Base-by-base conservation (phyloP, 2,113 vertebrate genomes). In the Apteryx owenii region DNA sequence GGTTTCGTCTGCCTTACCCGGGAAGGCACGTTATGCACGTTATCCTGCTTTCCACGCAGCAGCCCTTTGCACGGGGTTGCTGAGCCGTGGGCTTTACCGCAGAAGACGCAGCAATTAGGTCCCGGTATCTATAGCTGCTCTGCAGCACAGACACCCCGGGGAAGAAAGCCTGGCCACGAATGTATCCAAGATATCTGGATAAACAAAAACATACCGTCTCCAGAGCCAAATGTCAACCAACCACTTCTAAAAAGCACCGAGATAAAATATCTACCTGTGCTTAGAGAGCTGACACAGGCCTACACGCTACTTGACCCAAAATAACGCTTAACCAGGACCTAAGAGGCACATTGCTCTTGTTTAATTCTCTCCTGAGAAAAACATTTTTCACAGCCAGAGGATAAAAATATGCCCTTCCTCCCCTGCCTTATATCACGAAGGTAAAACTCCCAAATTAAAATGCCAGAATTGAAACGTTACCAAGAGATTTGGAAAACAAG, bases 41-140 rank as follows among this genome's bases (percentile, higher is more conserved):
- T 38, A n/a, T 18, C 1, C 73, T 82, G 17, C 0, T 72, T 87
- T 69, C 75, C 89, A 25, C 71, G 81, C 77, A 9, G 17, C 46
- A 7, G 66, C 42, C 3, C 62, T n/a, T 60, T 42, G 75, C n/a
- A 36, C 61, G 68, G 56, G 94, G 93, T 96, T 91, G 95, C 46
- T 19, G 2, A 72, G 77, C 66, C 15, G 81, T 0, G 6, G 72
- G 46, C 26, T 84, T 81, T 60, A 84, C 73, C 86, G 78, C n/a
- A 51, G 94, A 95, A 95, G 95, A 77, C 25, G 12, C 75, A 66
- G 92, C 88, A 96, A 95, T 97, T 97, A 96, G 17, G 2, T 50
- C 64, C 66, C 76, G 51, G 40, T 17, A 86, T 28, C 62, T 38
- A n/a, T n/a, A 76, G 84, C 38, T 87, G 54, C 4, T 81, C 8